Percentiles rank a stretch among this genome's conserved stretches.
Conservation (phyloP, 2,888 invertebrate species). For the Apocheima hispidaria region DNA sequence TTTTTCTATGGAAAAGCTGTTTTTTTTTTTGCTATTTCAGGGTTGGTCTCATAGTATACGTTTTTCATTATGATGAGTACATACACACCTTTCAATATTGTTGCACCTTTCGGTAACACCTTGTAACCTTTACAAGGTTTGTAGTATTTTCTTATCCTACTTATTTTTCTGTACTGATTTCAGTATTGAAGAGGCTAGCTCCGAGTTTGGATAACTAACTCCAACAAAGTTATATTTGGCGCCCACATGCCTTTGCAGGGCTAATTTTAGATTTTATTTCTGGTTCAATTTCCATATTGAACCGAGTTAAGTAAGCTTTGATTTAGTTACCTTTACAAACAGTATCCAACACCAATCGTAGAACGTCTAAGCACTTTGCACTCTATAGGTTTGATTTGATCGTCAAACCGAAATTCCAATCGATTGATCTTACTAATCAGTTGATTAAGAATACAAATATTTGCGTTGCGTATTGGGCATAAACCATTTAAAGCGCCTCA, state of each 20-base stretch:
- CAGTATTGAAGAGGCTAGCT: slow-evolving; percentile 3
- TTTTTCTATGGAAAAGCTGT: too few species aligned
- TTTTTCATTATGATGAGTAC: too few species aligned
- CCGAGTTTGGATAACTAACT: slow-evolving; percentile 13
- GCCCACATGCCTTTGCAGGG: slow-evolving; percentile 19
- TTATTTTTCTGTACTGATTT: background rate
- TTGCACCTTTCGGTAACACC: too few species aligned
- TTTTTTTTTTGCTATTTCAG: too few species aligned
- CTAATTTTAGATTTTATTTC: slow-evolving; percentile 32
- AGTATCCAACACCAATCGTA: background rate
- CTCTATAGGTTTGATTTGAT: background rate
- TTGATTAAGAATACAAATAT: slow-evolving; percentile 26
- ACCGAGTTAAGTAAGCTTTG: slow-evolving; percentile 10
- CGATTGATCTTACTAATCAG: slow-evolving; percentile 19
- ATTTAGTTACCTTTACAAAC: background rate
- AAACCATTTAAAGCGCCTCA: background rate
- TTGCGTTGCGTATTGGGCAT: slow-evolving; percentile 1
- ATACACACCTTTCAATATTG: too few species aligned
- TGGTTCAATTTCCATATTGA: slow-evolving; percentile 13
- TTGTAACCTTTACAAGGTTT: too few species aligned
- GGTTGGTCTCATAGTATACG: too few species aligned
- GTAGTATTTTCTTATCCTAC: too few species aligned
- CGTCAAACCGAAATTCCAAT: background rate
- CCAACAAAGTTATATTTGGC: slow-evolving; percentile 28
- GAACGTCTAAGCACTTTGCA: background rate